Evolutionary conservation across 1,140 invertebrate species (phyloP), one percentile per base, ranked within the genome.

Genomic region (Penaeus vannamei): DNA sequence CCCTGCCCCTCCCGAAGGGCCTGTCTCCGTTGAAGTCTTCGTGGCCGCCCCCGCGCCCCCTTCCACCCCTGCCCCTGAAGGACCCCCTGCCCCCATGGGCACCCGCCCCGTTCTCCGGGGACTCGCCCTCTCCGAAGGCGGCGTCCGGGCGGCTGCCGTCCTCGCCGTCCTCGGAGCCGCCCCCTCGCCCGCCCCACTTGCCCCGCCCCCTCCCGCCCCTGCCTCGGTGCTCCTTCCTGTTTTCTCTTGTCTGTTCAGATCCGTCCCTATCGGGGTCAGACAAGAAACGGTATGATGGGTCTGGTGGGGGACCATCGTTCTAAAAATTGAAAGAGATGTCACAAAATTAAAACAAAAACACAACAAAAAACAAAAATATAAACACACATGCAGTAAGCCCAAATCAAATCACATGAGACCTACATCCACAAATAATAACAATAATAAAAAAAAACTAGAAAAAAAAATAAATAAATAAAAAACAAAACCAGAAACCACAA

Each of bases 181-280:
- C 79, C 26, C 86, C 77, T 59, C 79, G 66, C 77, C 81, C 82
- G 84, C 76, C 72, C 64, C 87, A 69, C 66, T 81, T 79, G 32
- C 83, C 59, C 59, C 72, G 85, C 42, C 87, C 87, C 62, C 82
- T 84, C 29, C 87, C 72, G 17, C 87, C 82, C 32, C 83, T 84
- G 80, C 83, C 60, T n/a, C 83, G n/a, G 5, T 46, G 42, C 72
- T 60, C 72, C 23, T 66, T 77, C 19, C 29, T 62, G 36, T 42
- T 61, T 12, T 85, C 83, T 64, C 87, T 84, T 20, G 61, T 66
- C 17, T 62, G 59, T 42, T 83, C 86, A 42, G 64, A 42, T 14
- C 87, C 87, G 53, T 89, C 87, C 26, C 87, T 83, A 60, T 89
- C 87, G 19, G 87, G 87, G 72, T 89, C 87, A 32, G 87, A 89